phyloP scores from a whole-genome alignment of 1,140 invertebrate species.

The Kradibia gibbosae region DNA sequence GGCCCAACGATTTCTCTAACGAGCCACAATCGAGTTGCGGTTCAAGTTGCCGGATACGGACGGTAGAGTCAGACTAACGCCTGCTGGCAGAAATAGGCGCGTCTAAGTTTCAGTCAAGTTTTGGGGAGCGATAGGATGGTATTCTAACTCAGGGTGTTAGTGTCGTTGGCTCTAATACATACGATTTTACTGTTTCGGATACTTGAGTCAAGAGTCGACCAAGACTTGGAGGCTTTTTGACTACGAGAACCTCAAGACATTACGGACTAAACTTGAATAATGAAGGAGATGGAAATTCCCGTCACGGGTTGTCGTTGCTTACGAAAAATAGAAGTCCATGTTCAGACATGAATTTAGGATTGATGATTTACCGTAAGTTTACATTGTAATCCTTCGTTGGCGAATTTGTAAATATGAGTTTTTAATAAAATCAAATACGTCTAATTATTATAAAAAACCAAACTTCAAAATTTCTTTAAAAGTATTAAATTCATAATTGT shows the following conservation, averaged over 20 bases:
- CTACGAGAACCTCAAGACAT: background rate
- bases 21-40: slow-evolving; percentile 45
- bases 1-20: slow-evolving; percentile 41
- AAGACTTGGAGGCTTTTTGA: background rate
- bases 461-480: background rate
- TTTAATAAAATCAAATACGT: too few relatives aligned
- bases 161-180: too few relatives aligned
- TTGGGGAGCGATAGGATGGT: background rate
- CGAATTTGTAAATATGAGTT: too few relatives aligned
- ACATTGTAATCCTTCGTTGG: too few relatives aligned
- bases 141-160: too few relatives aligned
- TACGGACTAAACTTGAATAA: too few relatives aligned
- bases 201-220: background rate
- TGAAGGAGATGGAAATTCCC: too few relatives aligned
- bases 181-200: background rate
- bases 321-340: too few relatives aligned
- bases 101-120: slow-evolving; percentile 11
- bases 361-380: too few relatives aligned
- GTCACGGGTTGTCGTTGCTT: too few relatives aligned
- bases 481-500: background rate
- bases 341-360: too few relatives aligned
- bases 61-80: background rate
- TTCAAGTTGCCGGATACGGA: slow-evolving; percentile 23
- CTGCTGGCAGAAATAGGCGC: slow-evolving; percentile 16
- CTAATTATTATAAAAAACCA: too few relatives aligned